Conservation (phyloP, 2,113 vertebrate genomes). For the Vulpes lagopus region DNA sequence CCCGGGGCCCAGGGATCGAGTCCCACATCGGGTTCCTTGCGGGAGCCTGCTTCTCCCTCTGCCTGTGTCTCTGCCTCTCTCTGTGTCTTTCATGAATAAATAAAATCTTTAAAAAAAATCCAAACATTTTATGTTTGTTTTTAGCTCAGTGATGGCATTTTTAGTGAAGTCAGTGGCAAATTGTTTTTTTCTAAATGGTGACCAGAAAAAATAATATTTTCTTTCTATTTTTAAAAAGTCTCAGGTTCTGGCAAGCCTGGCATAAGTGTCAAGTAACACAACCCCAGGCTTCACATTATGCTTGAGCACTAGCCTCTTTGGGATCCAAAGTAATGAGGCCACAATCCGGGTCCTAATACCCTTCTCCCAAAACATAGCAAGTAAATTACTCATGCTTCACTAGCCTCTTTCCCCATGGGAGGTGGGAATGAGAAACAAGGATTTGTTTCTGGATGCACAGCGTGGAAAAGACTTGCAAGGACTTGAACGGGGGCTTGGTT, state of each 20-base stretch:
- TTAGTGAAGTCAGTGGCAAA: neutral
- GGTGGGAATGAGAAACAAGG: neutral
- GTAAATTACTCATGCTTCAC: neutral
- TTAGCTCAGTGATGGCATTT: neutral
- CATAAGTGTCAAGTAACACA: accelerated
- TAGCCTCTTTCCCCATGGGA: neutral
- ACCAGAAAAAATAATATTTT: neutral
- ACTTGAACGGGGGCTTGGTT: neutral
- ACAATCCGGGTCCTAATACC: no score
- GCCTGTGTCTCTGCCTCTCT: no score
- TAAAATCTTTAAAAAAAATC: no score
- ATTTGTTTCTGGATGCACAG: neutral
- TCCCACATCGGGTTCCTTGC: no score
- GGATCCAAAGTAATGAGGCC: neutral
- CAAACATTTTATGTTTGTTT: neutral
- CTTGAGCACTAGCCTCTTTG: no score
- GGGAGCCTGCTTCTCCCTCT: no score
- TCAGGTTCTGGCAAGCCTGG: neutral
- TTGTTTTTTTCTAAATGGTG: neutral
- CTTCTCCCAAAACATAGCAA: neutral
- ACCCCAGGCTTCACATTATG: neutral
- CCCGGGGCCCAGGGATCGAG: no score
- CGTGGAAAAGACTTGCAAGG: neutral
- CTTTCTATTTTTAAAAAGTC: neutral
- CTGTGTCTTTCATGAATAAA: no score